Evolutionary conservation across 2,888 invertebrate genomes (phyloP), one percentile per base, ranked within the genome.

Genomic region (Phymatocera aterrima): DNA sequence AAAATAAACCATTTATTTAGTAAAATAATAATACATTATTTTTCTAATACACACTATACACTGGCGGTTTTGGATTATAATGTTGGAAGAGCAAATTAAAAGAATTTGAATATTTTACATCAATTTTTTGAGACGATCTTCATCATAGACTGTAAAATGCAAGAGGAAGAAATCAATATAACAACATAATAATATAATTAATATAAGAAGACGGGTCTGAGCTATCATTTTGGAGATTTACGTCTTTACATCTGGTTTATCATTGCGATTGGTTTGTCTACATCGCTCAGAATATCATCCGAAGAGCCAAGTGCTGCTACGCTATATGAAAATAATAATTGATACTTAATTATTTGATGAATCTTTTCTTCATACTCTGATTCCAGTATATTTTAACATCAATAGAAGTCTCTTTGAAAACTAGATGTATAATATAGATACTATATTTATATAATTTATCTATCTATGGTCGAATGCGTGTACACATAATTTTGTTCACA

Each of bases 1-100:
- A 87, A 88, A 88, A 87, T 87, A 87, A 87, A 86, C 82, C 81
- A 84, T 87, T 87, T 87, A 87, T 87, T 87, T 84, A 85, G 78
- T 87, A 86, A 86, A 86, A 85, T 84, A 87, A 85, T 86, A 85
- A 85, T 86, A 85, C 86, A 85, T 84, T 82, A 83, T 51, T 28
- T 85, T 79, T 82, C 80, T 85, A 80, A 83, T 82, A 80, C 83
- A 82, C 80, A 82, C 79, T 77, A 81, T 80, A 80, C 82, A 81
- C 81, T 80, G 80, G 79, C 81, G 77, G 75, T 81, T 78, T 81
- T 85, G 82, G 80, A 83, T 84, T 82, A 83, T n/a, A n/a, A n/a
- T n/a, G n/a, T 80, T 84, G 86, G 84, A 86, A 85, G 84, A 85
- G 82, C 81, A 81, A 86, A 80, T 82, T 81, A 81, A 34, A 6